Percentiles rank a stretch among this genome's conserved stretches.
phyloP scores from a whole-genome alignment of 2,888 invertebrate species.

The Papilio demoleus region DNA sequence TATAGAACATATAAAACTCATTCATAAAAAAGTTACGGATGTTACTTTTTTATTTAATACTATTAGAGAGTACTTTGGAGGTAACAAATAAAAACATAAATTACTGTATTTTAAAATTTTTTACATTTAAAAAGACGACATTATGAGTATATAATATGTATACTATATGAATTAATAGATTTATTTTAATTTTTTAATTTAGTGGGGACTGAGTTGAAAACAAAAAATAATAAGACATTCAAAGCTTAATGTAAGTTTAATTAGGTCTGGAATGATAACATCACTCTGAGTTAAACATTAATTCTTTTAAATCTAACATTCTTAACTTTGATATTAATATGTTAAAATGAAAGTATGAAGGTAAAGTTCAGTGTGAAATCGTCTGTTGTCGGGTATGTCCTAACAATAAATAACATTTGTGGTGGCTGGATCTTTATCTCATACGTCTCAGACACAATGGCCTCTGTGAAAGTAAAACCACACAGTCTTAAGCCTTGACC shows the following conservation, averaged over 20 bases:
- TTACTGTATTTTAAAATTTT: too few species aligned
- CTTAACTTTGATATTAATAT: neutral
- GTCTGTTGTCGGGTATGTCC: neutral
- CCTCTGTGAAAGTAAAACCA: constrained; percentile 52
- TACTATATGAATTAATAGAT: too few species aligned
- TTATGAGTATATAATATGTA: too few species aligned
- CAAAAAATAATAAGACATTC: neutral
- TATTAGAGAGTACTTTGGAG: too few species aligned
- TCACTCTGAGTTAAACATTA: neutral
- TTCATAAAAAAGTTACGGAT: neutral
- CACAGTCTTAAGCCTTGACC: constrained; percentile 59
- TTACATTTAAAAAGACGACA: too few species aligned
- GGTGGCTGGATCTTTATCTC: constrained; percentile 16
- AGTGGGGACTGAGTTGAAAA: neutral
- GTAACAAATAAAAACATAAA: too few species aligned
- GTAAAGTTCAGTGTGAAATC: constrained; percentile 3
- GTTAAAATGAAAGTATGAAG: neutral
- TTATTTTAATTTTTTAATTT: too few species aligned
- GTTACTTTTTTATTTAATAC: too few species aligned
- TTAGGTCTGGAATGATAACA: too few species aligned
- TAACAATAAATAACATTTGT: constrained; percentile 21
- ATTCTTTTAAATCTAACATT: neutral
- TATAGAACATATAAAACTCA: neutral
- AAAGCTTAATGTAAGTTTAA: neutral
- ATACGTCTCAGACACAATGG: constrained; percentile 28